Percentiles rank a stretch among this genome's conserved stretches.
phyloP scores from a whole-genome alignment of 2,797 vertebrate species.

The Xenopus petersii region DNA sequence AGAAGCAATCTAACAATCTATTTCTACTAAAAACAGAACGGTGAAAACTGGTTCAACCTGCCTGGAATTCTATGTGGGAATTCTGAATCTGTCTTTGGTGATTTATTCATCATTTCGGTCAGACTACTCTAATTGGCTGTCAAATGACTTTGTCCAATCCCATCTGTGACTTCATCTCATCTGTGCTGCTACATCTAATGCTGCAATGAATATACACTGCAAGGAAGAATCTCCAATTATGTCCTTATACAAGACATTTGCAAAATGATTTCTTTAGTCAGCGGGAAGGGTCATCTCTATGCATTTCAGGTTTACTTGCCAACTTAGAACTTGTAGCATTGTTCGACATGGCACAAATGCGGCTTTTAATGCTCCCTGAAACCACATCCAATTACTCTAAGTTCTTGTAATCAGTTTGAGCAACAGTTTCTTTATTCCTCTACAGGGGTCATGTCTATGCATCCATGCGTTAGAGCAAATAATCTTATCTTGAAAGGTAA shows the following conservation, averaged over 20 bases:
- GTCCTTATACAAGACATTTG: slow-evolving; percentile 9
- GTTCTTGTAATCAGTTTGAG: too few relatives aligned
- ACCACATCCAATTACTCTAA: too few relatives aligned
- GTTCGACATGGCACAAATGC: too few relatives aligned
- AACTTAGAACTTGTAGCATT: too few relatives aligned
- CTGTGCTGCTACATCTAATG: slow-evolving; percentile 49
- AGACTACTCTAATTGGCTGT: slow-evolving; percentile 71
- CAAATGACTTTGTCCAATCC: slow-evolving; percentile 67
- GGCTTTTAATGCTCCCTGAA: too few relatives aligned
- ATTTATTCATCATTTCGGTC: slow-evolving; percentile 77
- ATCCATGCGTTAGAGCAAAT: too few relatives aligned
- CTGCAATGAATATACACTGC: slow-evolving; percentile 20
- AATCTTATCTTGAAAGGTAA: too few relatives aligned
- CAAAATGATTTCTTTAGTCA: slow-evolving; percentile 19
- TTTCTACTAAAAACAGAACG: slow-evolving; percentile 60
- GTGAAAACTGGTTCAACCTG: slow-evolving; percentile 71
- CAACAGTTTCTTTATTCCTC: too few relatives aligned
- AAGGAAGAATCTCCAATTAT: slow-evolving; percentile 36
- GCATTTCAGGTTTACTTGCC: too few relatives aligned
- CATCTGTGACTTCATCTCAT: slow-evolving; percentile 66
- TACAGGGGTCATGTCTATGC: too few relatives aligned
- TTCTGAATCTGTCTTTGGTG: slow-evolving; percentile 64
- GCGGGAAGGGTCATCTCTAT: not conserved
- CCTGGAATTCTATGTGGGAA: slow-evolving; percentile 70
- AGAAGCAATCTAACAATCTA: slow-evolving; percentile 51